A percentile compares a stretch with the other conserved stretches of the same genome.
Conservation (phyloP, 2,888 invertebrate species). For the Orchesellides sinensis region DNA sequence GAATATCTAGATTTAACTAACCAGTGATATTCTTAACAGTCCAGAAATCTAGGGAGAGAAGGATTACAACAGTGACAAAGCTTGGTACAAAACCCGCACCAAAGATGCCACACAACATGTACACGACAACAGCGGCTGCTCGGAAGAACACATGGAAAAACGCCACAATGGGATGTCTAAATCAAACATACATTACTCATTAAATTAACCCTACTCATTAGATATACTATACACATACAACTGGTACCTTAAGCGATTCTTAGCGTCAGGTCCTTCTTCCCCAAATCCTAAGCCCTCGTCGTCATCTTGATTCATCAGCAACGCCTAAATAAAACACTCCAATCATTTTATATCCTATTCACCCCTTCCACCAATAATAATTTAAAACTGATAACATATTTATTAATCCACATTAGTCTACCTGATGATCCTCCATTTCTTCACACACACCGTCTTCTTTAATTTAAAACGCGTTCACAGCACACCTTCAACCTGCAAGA, state of each 20-base stretch:
- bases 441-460: not conserved
- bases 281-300: conserved; percentile 93
- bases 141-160: conserved; percentile 95
- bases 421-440: conserved; percentile 16
- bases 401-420: not conserved
- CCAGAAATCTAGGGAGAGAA: conserved; percentile 99
- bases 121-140: conserved; percentile 88
- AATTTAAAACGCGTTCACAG: too few species aligned
- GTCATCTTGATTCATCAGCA: conserved; percentile 83
- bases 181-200: conserved; percentile 76
- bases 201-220: not conserved
- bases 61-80: conserved; percentile 92
- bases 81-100: conserved; percentile 96
- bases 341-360: too few species aligned
- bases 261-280: conserved; percentile 84
- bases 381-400: not conserved
- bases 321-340: conserved; percentile 81
- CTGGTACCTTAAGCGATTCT: conserved; percentile 77
- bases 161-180: conserved; percentile 94
- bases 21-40: conserved; percentile 97
- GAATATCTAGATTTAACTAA: conserved; percentile 67
- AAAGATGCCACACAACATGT: conserved; percentile 94
- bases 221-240: not conserved
- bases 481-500: too few species aligned
- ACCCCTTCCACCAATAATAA: not conserved